A percentile compares a stretch with the other conserved stretches of the same genome.
Conservation (phyloP, 2,888 invertebrate species). For the Drosophila anomalata region DNA sequence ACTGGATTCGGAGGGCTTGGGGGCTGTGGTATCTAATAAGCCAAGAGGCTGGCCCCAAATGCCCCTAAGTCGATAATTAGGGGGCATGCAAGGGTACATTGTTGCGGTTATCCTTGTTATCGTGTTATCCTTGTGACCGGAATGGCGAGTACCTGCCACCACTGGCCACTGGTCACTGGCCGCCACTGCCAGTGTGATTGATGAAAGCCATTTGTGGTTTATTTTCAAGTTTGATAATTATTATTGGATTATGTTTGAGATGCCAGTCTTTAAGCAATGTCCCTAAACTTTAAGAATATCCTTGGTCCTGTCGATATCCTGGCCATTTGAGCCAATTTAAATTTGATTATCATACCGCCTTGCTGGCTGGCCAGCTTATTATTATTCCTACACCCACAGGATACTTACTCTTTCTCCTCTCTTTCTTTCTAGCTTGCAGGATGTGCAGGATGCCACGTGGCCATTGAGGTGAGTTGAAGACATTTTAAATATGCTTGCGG, state of each 20-base stretch:
- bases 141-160: not conserved
- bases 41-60: slow-evolving; percentile 27
- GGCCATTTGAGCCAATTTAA: not conserved
- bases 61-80: slow-evolving; percentile 49
- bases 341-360: not conserved
- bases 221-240: not conserved
- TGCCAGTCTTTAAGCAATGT: not conserved
- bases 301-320: not conserved
- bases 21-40: slow-evolving; percentile 31
- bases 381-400: slow-evolving; percentile 6
- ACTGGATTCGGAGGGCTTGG: too few species aligned
- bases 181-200: not conserved
- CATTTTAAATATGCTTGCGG: slow-evolving; percentile 42
- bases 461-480: slow-evolving; percentile 54
- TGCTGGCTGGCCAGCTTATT: not conserved
- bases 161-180: not conserved
- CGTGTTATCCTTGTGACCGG: slow-evolving; percentile 2
- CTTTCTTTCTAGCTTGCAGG: slow-evolving; percentile 13
- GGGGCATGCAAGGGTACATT: slow-evolving; percentile 7
- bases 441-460: slow-evolving; percentile 15
- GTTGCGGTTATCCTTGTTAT: slow-evolving; percentile 13
- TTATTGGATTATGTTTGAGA: not conserved
- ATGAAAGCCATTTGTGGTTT: not conserved
- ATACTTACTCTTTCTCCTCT: not conserved
- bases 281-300: not conserved